Conservation (phyloP, 2,797 vertebrate species). For the Gallinago solitaria region DNA sequence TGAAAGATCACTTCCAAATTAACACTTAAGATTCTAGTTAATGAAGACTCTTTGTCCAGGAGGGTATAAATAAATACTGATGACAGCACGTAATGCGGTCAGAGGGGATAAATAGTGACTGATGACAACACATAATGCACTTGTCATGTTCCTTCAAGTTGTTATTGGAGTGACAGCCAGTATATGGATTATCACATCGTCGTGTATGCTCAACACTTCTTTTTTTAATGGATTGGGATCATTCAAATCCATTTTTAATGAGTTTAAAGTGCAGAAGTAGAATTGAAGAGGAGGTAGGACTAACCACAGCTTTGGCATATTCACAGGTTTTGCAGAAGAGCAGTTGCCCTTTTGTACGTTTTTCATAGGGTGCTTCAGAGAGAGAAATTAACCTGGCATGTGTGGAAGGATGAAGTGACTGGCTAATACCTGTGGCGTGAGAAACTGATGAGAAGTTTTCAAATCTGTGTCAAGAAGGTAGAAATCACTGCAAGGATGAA, state of each 20-base stretch:
- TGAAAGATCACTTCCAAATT: not conserved
- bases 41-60: not conserved
- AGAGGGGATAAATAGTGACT: not conserved
- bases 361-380: not conserved
- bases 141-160: not conserved
- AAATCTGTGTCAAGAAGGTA: not conserved
- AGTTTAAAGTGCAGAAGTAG: not conserved
- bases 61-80: not conserved
- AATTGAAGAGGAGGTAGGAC: not conserved
- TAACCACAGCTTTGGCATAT: not conserved
- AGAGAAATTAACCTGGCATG: not conserved
- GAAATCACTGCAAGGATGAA: not conserved
- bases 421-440: not conserved
- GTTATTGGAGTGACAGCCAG: not conserved
- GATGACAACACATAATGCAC: not conserved
- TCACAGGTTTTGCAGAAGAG: not conserved
- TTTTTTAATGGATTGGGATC: not conserved
- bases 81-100: not conserved
- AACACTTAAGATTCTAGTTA: not conserved
- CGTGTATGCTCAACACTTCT: not conserved
- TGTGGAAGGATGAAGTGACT: not conserved
- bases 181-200: not conserved
- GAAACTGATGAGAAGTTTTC: not conserved
- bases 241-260: not conserved
- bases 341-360: not conserved